phyloP scores from a whole-genome alignment of 2,113 vertebrate species.

The Rhinolophus sinicus region DNA sequence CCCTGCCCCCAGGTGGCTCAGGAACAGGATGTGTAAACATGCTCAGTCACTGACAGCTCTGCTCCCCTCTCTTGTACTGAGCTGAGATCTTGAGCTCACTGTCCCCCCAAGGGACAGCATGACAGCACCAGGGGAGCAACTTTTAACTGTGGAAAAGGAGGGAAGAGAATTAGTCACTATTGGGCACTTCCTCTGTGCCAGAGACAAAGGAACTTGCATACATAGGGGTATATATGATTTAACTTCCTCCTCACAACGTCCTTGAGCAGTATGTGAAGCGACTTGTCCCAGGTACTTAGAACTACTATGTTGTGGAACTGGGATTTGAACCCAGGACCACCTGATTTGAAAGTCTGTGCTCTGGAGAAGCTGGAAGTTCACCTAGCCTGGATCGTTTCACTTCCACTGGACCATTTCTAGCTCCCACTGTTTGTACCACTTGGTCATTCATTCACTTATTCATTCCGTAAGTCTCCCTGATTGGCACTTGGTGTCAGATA shows the following conservation, averaged over 20 bases:
- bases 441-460: background rate
- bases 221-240: background rate
- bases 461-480: background rate
- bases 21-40: background rate
- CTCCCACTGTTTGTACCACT: background rate
- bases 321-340: background rate
- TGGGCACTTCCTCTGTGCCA: background rate
- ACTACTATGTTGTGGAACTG: background rate
- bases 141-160: background rate
- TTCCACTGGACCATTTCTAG: background rate
- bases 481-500: background rate
- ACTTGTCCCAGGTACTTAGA: background rate
- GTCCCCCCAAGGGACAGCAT: background rate
- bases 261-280: background rate
- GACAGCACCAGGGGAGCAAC: background rate
- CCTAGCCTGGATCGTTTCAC: background rate
- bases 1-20: background rate
- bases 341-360: background rate
- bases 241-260: background rate
- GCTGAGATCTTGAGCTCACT: background rate
- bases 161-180: background rate
- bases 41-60: background rate
- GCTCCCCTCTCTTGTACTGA: background rate
- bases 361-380: slow-evolving; percentile 3
- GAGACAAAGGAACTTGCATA: background rate